phyloP scores from a whole-genome alignment of 2,113 vertebrate genomes.

The Passer domesticus region DNA sequence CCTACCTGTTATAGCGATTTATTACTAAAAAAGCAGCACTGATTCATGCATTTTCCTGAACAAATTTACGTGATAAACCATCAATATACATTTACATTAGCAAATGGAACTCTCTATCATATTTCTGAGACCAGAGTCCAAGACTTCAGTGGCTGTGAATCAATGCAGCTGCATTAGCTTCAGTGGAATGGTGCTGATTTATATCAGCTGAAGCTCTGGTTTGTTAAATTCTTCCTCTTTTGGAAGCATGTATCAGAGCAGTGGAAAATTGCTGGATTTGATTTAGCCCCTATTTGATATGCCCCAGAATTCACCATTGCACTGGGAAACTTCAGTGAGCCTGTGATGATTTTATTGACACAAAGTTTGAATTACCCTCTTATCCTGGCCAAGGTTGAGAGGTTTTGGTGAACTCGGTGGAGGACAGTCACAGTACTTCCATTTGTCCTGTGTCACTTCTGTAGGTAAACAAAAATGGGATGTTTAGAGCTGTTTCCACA shows the following conservation, averaged over 20 bases:
- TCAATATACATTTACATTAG: conserved; percentile 71
- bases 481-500: background rate
- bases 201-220: conserved; percentile 8
- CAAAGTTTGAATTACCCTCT: background rate
- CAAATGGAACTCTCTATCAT: conserved; percentile 42
- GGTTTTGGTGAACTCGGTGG: background rate
- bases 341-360: background rate
- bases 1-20: conserved; percentile 29
- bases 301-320: background rate
- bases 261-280: conserved; percentile 15
- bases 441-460: background rate
- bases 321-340: background rate
- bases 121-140: conserved; percentile 19
- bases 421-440: background rate
- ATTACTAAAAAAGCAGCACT: conserved; percentile 66
- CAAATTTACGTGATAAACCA: conserved; percentile 71
- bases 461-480: background rate
- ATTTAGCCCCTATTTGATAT: conserved; percentile 7
- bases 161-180: conserved; percentile 10
- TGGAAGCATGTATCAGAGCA: background rate
- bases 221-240: conserved; percentile 33
- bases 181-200: conserved; percentile 19
- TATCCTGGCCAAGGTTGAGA: background rate
- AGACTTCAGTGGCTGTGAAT: conserved; percentile 25
- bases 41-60: conserved; percentile 73